Conservation (phyloP, 2,888 invertebrate genomes). For the Liodrosophila aerea region DNA sequence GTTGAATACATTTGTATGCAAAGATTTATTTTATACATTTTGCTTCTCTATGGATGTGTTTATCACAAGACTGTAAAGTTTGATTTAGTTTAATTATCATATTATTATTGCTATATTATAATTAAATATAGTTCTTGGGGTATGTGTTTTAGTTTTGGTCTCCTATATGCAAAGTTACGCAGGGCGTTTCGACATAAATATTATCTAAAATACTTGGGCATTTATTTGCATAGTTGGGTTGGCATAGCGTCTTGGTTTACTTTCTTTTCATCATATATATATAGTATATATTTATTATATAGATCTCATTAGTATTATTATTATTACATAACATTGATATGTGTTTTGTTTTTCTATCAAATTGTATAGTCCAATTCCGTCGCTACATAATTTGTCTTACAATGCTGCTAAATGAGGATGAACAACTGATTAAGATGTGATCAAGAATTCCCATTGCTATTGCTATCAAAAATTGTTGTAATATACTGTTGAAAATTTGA, state of each 20-base stretch:
- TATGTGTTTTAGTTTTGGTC: slow-evolving; percentile 42
- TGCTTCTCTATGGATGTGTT: slow-evolving; percentile 38
- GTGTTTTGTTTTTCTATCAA: slow-evolving; percentile 73
- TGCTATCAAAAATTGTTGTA: too few relatives aligned
- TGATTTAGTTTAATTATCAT: slow-evolving; percentile 37
- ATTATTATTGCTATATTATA: slow-evolving; percentile 25
- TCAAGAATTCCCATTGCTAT: too few relatives aligned
- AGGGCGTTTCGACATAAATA: slow-evolving; percentile 51
- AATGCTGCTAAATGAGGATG: slow-evolving; percentile 7
- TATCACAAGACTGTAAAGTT: slow-evolving; percentile 67
- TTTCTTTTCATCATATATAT: slow-evolving; percentile 23
- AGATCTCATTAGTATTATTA: too few relatives aligned
- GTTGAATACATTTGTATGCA: slow-evolving; percentile 58
- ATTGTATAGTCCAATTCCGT: slow-evolving; percentile 67
- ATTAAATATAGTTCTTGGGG: slow-evolving; percentile 13
- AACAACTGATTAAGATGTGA: too few relatives aligned
- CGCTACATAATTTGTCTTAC: slow-evolving; percentile 38
- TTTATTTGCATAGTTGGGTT: slow-evolving; percentile 52
- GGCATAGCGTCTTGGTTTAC: slow-evolving; percentile 49
- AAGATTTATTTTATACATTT: slow-evolving; percentile 35
- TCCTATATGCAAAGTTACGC: slow-evolving; percentile 38
- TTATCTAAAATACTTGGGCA: slow-evolving; percentile 70
- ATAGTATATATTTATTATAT: too few relatives aligned
- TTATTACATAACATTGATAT: slow-evolving; percentile 32
- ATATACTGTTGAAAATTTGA: too few relatives aligned